phyloP scores from a whole-genome alignment of 2,113 vertebrate genomes.

The Tor tambroides region DNA sequence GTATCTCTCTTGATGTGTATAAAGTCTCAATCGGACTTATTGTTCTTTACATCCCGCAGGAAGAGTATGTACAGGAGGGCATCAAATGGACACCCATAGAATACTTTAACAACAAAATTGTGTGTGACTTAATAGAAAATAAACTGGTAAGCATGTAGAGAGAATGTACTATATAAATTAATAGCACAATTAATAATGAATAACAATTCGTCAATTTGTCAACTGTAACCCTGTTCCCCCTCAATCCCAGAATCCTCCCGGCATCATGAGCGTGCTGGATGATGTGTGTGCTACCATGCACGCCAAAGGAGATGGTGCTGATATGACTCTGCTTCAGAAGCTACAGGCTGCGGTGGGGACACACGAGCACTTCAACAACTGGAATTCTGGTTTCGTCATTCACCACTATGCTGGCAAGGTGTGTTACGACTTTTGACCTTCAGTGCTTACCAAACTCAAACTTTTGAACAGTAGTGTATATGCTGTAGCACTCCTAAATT shows the following conservation, averaged over 20 bases:
- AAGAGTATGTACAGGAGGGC: slow-evolving; percentile 96
- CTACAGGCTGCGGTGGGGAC: slow-evolving; percentile 89
- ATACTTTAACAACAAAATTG: slow-evolving; percentile 99
- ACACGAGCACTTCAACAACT: slow-evolving; percentile 97
- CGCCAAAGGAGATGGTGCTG: slow-evolving; percentile 90
- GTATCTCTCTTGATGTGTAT: background rate
- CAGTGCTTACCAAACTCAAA: background rate
- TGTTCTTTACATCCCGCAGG: slow-evolving; percentile 73
- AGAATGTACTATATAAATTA: background rate
- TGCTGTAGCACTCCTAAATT: background rate
- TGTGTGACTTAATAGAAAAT: slow-evolving; percentile 98
- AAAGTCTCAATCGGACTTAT: background rate
- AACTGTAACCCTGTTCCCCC: background rate
- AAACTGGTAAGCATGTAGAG: slow-evolving; percentile 84
- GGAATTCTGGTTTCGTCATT: slow-evolving; percentile 90
- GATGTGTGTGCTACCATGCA: slow-evolving; percentile 98
- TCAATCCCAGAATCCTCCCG: slow-evolving; percentile 84
- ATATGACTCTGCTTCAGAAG: slow-evolving; percentile 92
- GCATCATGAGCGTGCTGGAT: slow-evolving; percentile 96
- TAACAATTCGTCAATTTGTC: background rate
- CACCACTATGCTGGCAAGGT: slow-evolving; percentile 99
- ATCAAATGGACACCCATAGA: slow-evolving; percentile 96
- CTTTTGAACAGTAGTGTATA: background rate
- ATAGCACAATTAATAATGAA: background rate
- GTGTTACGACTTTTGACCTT: background rate